Evolutionary conservation across 2,113 vertebrate species (phyloP).

Genomic region (Nothoprocta pentlandii): DNA sequence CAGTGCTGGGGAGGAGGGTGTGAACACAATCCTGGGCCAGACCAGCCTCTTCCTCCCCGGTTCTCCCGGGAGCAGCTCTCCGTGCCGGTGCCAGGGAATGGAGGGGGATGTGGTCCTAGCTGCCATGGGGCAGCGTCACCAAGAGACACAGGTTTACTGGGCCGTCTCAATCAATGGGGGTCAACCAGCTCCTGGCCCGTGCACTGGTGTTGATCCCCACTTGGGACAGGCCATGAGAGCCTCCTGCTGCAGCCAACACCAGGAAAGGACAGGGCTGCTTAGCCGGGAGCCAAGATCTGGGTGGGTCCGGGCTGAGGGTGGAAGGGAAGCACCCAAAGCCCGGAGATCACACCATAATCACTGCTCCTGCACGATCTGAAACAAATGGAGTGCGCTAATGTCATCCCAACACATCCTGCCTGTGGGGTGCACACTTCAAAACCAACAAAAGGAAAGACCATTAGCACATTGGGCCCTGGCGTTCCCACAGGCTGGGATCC

Average conservation of each 20-base stretch:
- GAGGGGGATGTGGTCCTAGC: not conserved
- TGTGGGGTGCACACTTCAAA: fast-evolving
- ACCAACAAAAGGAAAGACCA: conserved; percentile 38
- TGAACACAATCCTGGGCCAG: not conserved
- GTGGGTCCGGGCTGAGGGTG: fast-evolving
- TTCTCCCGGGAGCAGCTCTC: not conserved
- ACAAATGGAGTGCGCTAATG: not conserved
- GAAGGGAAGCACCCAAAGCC: not conserved
- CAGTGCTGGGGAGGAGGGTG: not conserved
- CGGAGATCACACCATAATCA: not conserved
- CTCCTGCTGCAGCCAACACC: not conserved
- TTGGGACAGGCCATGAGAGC: not conserved
- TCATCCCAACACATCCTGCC: conserved; percentile 62
- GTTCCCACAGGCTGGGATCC: conserved; percentile 34
- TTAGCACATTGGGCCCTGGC: not conserved
- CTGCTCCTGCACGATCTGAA: not conserved
- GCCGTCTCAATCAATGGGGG: conserved; percentile 5
- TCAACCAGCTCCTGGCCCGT: conserved; percentile 2
- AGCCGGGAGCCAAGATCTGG: not conserved
- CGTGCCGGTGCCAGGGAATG: not conserved
- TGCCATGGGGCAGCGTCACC: not conserved
- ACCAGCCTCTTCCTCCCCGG: not conserved
- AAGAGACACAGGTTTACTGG: not conserved
- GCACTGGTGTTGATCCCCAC: not conserved
- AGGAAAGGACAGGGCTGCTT: not conserved